Base-by-base conservation (phyloP, 2,888 invertebrate species). In the Leucophenga maculata region DNA sequence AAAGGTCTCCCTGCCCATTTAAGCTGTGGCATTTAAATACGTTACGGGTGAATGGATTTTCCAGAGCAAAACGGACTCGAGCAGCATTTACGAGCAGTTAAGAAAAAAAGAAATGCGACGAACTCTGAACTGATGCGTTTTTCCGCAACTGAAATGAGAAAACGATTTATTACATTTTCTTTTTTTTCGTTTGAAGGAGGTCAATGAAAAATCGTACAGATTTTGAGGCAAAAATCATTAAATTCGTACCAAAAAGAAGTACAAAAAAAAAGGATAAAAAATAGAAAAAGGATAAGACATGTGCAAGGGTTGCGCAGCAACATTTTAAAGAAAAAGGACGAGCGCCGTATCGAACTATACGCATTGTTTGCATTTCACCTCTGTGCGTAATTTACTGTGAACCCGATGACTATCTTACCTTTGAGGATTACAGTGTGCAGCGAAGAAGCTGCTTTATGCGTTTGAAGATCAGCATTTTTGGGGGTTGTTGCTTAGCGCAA, bases 331-430 rank as follows among this genome's bases (percentile, higher is more conserved):
- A 57, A 62, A 62, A 62, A 62, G 46, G 46, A 62, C 46, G 14
- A 50, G 18, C 50, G 50, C 18, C 16, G 18, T 50, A 18, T 16
- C 16, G 57, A 67, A 72, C 70, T 64, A 70, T 75, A 67, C 65
- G 66, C 74, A 74, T 83, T 84, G 85, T 85, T 80, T 83, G 78
- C 75, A 72, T 83, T 84, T 86, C 85, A 86, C 86, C 86, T 86
- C 83, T 80, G 77, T 72, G 77, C 76, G 86, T 81, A 86, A 84
- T 86, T 86, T 84, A 84, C 80, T 82, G 78, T 84, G 82, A 86
- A 83, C 81, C 79, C 85, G 78, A 78, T 80, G 78, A 77, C 76
- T 76, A 76, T 75, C 76, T 73, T 50, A 26, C 26, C 18, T 68
- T 6, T 31, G 39, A 62, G 62, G 62, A 62, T 62, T 62, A 39